These are phyloP conservation scores for Macrostomum lignano DNA, from an alignment of 1,140 invertebrate species.

Conservation along the genomic window DNA sequence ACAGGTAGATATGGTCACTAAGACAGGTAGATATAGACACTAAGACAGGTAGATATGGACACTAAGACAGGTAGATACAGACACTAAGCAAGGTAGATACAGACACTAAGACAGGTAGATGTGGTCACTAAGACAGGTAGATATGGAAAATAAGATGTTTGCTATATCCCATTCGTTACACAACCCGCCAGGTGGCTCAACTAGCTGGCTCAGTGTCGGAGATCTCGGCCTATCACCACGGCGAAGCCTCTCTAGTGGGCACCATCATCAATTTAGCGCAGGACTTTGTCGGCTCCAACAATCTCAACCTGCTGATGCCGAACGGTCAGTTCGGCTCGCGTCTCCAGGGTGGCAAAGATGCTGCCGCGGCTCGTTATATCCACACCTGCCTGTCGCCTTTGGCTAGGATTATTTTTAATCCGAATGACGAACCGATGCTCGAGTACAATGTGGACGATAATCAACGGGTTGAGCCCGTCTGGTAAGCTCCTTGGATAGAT, in stretches of 20 bases:
- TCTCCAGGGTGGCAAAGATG: slow-evolving; percentile 65
- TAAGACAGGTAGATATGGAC: no score
- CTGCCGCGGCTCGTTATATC: slow-evolving; percentile 87
- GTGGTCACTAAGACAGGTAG: no score
- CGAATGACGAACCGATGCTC: slow-evolving; percentile 58
- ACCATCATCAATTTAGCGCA: slow-evolving; percentile 94
- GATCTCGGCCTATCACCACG: slow-evolving; percentile 90
- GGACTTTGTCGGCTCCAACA: slow-evolving; percentile 91
- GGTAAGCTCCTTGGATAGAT: slow-evolving; percentile 83
- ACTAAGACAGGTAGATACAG: no score
- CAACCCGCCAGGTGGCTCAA: no score
- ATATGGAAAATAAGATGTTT: no score
- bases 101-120: no score
- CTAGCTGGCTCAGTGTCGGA: slow-evolving; percentile 85
- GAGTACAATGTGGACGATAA: slow-evolving; percentile 75
- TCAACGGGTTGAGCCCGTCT: slow-evolving; percentile 52
- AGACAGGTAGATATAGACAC: no score
- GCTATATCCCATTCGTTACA: no score
- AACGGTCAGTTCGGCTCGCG: slow-evolving; percentile 80
- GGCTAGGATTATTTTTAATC: slow-evolving; percentile 54
- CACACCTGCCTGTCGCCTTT: slow-evolving; percentile 61
- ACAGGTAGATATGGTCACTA: no score
- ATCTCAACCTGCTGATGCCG: slow-evolving; percentile 76
- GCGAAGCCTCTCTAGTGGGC: slow-evolving; percentile 64
- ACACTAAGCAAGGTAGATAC: no score